phyloP scores from a whole-genome alignment of 2,797 vertebrate genomes.

The Cephalopachus bancanus region DNA sequence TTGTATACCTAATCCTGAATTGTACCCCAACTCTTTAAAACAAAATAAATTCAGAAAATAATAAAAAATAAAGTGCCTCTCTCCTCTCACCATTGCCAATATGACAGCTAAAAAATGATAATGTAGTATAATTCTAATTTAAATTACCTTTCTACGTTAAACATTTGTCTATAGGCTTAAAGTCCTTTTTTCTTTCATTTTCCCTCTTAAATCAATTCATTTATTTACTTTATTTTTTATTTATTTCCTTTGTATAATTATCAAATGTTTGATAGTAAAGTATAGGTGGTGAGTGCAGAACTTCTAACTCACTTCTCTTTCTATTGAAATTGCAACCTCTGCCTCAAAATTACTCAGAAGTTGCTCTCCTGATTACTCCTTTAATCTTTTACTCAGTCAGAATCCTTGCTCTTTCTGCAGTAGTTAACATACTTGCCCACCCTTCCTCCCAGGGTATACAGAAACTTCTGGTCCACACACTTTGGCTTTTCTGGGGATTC shows the following conservation, averaged over 20 bases:
- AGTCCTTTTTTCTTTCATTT: neutral
- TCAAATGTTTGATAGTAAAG: neutral
- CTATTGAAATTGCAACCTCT: neutral
- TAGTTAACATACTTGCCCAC: neutral
- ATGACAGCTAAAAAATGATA: neutral
- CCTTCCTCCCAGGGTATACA: neutral
- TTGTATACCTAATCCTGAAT: too few species aligned
- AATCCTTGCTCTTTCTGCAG: neutral
- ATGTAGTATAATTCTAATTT: neutral
- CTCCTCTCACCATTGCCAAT: neutral
- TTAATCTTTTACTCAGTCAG: neutral
- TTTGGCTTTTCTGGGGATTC: neutral
- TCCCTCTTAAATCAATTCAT: neutral
- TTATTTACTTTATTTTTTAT: neutral
- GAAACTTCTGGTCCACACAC: neutral
- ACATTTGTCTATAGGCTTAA: conserved; percentile 24
- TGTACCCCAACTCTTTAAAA: too few species aligned
- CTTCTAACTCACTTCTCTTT: neutral
- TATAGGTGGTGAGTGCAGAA: neutral
- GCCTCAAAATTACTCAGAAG: neutral
- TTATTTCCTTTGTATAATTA: neutral
- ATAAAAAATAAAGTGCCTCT: neutral
- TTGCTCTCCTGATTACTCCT: neutral
- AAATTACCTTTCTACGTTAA: conserved; percentile 36
- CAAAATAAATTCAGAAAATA: too few species aligned